These are phyloP conservation scores for Archivesica marissinica DNA, from an alignment of 1,140 invertebrate species.

Conservation along the genomic window DNA sequence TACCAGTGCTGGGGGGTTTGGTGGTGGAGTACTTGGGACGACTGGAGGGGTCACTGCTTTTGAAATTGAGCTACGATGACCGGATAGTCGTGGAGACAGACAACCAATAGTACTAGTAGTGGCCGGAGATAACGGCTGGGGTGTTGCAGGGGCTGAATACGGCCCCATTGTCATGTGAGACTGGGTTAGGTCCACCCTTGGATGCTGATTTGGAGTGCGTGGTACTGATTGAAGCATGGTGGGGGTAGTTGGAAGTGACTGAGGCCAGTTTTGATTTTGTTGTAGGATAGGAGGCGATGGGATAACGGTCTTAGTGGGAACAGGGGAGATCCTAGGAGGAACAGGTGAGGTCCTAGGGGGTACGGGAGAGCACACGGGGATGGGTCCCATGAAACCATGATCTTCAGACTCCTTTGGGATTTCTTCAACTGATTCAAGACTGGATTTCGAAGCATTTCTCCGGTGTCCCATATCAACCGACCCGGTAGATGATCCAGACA, in stretches of 20 bases:
- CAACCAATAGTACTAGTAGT: slow-evolving; percentile 65
- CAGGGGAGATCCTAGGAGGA: slow-evolving; percentile 45
- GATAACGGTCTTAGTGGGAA: slow-evolving; percentile 48
- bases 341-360: slow-evolving; percentile 44
- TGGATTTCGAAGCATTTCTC: slow-evolving; percentile 55
- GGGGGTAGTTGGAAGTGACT: slow-evolving; percentile 33
- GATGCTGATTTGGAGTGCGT: slow-evolving; percentile 18
- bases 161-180: slow-evolving; percentile 54
- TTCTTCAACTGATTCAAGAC: slow-evolving; percentile 59
- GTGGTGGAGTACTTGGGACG: background rate
- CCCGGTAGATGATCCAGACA: background rate
- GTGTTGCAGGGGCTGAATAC: slow-evolving; percentile 47
- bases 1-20: slow-evolving; percentile 4
- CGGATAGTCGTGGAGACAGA: slow-evolving; percentile 47
- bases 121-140: slow-evolving; percentile 54
- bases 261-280: slow-evolving; percentile 16
- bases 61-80: slow-evolving; percentile 8
- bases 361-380: slow-evolving; percentile 46
- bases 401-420: slow-evolving; percentile 1
- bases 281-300: slow-evolving; percentile 16
- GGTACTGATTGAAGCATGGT: slow-evolving; percentile 16
- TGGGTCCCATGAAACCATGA: background rate
- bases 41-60: slow-evolving; percentile 48
- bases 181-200: slow-evolving; percentile 43
- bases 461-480: slow-evolving; percentile 46